Conservation (phyloP, 2,113 vertebrate species). For the Dipodomys stephensi region DNA sequence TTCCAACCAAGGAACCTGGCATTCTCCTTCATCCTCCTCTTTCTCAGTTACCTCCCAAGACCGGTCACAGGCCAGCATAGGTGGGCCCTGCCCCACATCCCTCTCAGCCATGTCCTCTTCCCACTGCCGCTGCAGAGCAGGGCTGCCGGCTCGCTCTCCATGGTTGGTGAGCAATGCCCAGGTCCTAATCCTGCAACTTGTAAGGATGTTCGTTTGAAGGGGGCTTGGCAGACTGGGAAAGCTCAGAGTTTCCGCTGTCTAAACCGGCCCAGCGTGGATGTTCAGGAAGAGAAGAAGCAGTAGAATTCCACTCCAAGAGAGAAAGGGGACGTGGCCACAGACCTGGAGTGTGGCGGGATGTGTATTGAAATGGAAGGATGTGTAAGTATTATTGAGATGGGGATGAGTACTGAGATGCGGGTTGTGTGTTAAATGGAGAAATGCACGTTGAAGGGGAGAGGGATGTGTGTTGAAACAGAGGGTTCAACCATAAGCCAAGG, state of each 20-base stretch:
- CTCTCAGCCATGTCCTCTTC: not conserved
- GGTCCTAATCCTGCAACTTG: not conserved
- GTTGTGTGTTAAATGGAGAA: too few species aligned
- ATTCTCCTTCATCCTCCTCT: not conserved
- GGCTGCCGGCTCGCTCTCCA: fast-evolving
- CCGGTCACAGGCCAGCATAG: not conserved
- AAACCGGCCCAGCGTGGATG: not conserved
- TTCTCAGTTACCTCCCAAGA: not conserved
- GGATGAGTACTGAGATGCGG: fast-evolving
- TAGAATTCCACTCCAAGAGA: fast-evolving
- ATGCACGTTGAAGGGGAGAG: too few species aligned
- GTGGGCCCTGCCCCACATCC: not conserved
- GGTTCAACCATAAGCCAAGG: fast-evolving
- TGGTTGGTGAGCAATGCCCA: not conserved
- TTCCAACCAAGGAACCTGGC: not conserved
- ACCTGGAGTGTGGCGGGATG: fast-evolving
- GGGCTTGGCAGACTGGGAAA: too few species aligned
- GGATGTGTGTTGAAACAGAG: too few species aligned
- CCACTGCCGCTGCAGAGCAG: fast-evolving
- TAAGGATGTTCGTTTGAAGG: not conserved
- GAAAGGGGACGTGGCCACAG: fast-evolving
- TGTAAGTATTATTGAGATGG: too few species aligned
- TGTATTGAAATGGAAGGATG: too few species aligned
- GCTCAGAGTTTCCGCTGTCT: too few species aligned
- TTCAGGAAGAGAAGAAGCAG: not conserved